These are phyloP conservation scores for Presbytis comata DNA, from an alignment of 2,797 vertebrate species.

Conservation along the genomic window DNA sequence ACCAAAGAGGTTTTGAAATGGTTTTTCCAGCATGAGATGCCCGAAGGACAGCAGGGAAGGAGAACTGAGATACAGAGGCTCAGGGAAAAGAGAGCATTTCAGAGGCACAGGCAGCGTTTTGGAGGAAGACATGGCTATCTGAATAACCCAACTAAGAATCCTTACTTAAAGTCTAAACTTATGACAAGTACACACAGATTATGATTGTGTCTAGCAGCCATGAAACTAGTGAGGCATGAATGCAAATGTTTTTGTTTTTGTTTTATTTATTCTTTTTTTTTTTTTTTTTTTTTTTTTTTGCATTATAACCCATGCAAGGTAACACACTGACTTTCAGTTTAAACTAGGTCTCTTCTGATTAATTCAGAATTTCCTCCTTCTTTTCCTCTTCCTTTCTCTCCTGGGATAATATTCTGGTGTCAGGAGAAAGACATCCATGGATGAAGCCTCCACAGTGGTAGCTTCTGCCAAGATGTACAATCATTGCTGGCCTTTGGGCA, in stretches of 20 bases:
- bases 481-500: neutral
- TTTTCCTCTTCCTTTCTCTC: neutral
- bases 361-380: neutral
- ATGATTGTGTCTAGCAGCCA: neutral
- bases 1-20: neutral
- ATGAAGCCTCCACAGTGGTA: neutral
- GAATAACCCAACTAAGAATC: neutral
- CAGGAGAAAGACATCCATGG: accelerated
- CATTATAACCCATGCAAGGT: neutral
- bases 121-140: neutral
- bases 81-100: accelerated
- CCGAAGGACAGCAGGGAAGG: neutral
- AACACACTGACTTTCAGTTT: neutral
- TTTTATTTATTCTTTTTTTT: neutral
- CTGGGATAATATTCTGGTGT: neutral
- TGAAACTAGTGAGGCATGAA: neutral
- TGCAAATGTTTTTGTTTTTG: neutral
- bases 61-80: neutral
- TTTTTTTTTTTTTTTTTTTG: neutral
- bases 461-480: neutral
- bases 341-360: neutral
- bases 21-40: neutral
- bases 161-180: neutral
- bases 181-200: neutral
- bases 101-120: neutral